Evolutionary conservation across 2,888 invertebrate genomes (phyloP).

Genomic region (Melanotus villosus): DNA sequence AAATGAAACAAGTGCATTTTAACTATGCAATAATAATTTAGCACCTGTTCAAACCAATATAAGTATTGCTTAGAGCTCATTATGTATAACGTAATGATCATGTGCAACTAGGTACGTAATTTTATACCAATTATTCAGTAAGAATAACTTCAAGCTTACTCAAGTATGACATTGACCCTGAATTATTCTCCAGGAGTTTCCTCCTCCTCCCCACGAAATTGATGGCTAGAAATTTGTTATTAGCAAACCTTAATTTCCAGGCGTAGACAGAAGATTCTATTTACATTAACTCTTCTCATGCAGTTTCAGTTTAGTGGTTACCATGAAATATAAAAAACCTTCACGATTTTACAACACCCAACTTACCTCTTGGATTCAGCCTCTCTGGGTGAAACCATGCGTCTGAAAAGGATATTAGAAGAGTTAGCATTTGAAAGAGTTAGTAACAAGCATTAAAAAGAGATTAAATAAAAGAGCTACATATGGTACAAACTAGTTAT

Average conservation of each 20-base stretch:
- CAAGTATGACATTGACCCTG: slow-evolving; percentile 13
- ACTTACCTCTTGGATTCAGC: slow-evolving; percentile 93
- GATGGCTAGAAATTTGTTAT: neutral
- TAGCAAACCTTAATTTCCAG: neutral
- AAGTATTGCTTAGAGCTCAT: too few species aligned
- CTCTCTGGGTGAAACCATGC: slow-evolving; percentile 95
- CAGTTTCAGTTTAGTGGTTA: neutral
- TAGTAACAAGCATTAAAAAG: slow-evolving; percentile 49
- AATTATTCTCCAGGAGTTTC: neutral
- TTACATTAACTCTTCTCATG: neutral
- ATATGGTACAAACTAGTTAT: too few species aligned
- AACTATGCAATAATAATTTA: too few species aligned
- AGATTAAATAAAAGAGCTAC: neutral
- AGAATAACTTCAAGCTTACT: neutral
- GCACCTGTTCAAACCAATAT: too few species aligned
- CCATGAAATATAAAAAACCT: neutral
- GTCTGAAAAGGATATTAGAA: slow-evolving; percentile 79
- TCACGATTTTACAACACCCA: neutral
- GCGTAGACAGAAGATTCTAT: neutral
- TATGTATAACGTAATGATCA: too few species aligned
- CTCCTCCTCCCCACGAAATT: neutral
- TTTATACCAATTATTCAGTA: too few species aligned
- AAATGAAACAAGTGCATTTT: too few species aligned
- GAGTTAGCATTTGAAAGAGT: slow-evolving; percentile 31
- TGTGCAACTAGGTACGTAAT: too few species aligned